Base-by-base conservation (phyloP, 2,797 vertebrate species). In the Muraenolepis orangiensis region DNA sequence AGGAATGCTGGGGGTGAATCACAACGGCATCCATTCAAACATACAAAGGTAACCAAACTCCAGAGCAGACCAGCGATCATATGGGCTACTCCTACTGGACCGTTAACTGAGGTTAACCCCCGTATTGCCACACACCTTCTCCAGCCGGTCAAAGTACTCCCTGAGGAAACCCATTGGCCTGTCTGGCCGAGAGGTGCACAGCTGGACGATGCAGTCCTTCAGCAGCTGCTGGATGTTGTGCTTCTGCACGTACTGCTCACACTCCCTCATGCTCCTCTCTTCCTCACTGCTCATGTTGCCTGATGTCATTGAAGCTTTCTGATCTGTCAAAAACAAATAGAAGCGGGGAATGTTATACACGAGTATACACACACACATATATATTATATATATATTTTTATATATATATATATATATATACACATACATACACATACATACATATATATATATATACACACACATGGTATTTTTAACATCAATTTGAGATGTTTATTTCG, bases 201-300 rank as follows among this genome's bases (percentile, higher is more conserved):
- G 69, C 79, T 96, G 95, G 70, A 96, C 95, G 2, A 96, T 96
- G 80, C 95, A 96, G 80, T 96, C 95, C 88, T 96, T 96, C 77
- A 96, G 92, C 70, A 96, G 92, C 0, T 95, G 95, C 87, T 96
- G 95, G 79, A 96, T 95, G 86, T 95, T 95, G 90, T 96, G 95
- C 82, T 95, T 95, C 85, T 96, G 95, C 76, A 96, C 95, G 0
- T 96, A 96, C 30, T 93, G 91, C 73, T 96, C 95, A 68, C 95
- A 96, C 6, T 96, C 95, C 38, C 95, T 91, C 73, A 96, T 94
- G 77, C 95, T 95, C 72, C 93, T 91, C 81, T 96, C 95, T 84
- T 96, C 95, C 82, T 96, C 95, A 0, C 93, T 92, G 89, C 89
- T 86, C 75, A 90, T 84, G 67, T 91, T 88, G 86, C 92, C 91